Base-by-base conservation (phyloP, 2,888 invertebrate species). In the Clistopyga incitator region DNA sequence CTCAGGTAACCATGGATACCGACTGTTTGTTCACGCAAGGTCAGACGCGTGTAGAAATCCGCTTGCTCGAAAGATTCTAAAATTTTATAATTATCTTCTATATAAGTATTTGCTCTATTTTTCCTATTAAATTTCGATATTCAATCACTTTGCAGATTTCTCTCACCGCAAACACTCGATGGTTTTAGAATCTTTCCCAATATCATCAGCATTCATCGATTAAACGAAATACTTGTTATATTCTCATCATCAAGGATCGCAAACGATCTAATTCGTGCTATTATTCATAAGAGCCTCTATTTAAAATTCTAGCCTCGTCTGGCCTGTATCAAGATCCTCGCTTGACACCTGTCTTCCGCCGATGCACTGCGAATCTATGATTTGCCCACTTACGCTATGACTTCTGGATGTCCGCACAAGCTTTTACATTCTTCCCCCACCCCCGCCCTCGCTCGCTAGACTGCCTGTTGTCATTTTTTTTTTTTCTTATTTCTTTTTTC, bases 261-360 rank as follows among this genome's bases (percentile, higher is more conserved):
- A 54, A 64, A 54, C 34, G 45, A 74, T 13, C 15, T 20, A 50
- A 13, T 78, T 65, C 15, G 15, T 29, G 75, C 74, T 78, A 54
- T 79, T 74, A 82, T 85, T 86, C 61, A 76, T 72, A 82, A 64
- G 78, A 83, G 80, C 78, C 56, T 86, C 34, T 87, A 77, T 90
- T 89, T 88, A 81, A 88, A 86, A 86, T 90, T 91, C 84, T 89
- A 91, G 90, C 89, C 82, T 86, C 86, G 84, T 87, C 88, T 87
- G 87, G 85, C 86, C 86, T 86, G 83, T 86, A 86, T 88, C 87
- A 86, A 87, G 85, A 88, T 86, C 85, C 87, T 86, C 88, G 88
- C 88, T 88, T 90, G 88, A 90, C 86, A 86, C 87, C 85, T 85
- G 81, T 77, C 86, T 84, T 85, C 84, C 82, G 84, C 85, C 85